These are phyloP conservation scores for Euleptes europaea DNA, from an alignment of 2,113 vertebrate genomes.

Conservation along the genomic window DNA sequence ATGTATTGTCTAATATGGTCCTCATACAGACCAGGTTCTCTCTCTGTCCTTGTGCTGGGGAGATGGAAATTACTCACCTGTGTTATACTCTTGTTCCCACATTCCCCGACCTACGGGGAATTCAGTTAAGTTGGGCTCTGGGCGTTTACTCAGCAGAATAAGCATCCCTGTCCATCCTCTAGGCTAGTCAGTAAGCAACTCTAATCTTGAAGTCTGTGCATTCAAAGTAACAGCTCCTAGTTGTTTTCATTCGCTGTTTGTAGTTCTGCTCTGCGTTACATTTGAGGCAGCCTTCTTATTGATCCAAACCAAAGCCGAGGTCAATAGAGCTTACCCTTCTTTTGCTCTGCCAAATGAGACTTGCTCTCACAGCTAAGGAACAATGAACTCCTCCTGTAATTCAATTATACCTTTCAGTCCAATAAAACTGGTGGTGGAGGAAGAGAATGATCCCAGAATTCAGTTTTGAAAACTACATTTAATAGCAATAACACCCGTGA, in stretches of 20 bases:
- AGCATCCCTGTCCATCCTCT: background rate
- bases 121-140: background rate
- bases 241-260: conserved; percentile 26
- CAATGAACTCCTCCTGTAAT: background rate
- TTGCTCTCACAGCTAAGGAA: background rate
- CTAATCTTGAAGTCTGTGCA: conserved; percentile 7
- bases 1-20: too few relatives aligned
- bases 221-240: background rate
- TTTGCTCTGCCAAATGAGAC: background rate
- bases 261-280: conserved; percentile 26
- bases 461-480: conserved; percentile 8
- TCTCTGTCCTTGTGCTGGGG: too few relatives aligned
- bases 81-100: background rate
- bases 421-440: background rate
- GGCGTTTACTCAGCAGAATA: background rate
- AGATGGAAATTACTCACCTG: background rate
- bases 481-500: conserved; percentile 22
- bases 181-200: background rate
- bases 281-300: conserved; percentile 19
- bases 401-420: background rate
- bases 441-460: background rate
- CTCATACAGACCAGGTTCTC: too few relatives aligned
- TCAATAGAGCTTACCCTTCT: background rate
- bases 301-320: background rate
- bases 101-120: background rate